A percentile compares a stretch with the other conserved stretches of the same genome.
These are phyloP conservation scores for Zeuzera pyrina DNA, from an alignment of 2,888 invertebrate species.

Conservation along the genomic window DNA sequence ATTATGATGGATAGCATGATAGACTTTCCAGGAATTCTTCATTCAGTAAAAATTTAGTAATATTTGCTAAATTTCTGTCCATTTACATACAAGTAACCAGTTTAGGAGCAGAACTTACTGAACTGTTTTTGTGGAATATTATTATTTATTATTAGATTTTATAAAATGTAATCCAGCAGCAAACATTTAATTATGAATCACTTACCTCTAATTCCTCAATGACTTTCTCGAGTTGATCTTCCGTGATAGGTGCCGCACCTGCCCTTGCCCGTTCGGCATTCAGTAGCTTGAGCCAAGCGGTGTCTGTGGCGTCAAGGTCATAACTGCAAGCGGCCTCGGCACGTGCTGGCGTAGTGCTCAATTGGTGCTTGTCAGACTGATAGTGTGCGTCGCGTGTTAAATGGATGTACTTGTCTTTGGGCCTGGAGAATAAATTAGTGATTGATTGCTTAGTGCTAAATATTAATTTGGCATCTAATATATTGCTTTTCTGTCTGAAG, in stretches of 20 bases:
- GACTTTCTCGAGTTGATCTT: slow-evolving; percentile 91
- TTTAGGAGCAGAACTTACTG: too few species aligned
- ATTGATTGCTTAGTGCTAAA: neutral
- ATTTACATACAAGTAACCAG: too few species aligned
- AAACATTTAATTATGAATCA: slow-evolving; percentile 8
- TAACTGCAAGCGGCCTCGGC: slow-evolving; percentile 96
- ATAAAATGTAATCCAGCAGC: neutral
- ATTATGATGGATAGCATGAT: too few species aligned
- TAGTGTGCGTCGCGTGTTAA: slow-evolving; percentile 92
- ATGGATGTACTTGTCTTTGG: slow-evolving; percentile 93
- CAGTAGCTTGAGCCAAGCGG: slow-evolving; percentile 88
- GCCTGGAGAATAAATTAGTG: slow-evolving; percentile 69
- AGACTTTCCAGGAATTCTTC: too few species aligned
- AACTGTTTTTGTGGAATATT: neutral
- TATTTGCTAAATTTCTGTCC: too few species aligned
- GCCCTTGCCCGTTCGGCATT: slow-evolving; percentile 90
- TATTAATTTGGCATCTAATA: neutral
- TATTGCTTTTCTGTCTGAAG: too few species aligned
- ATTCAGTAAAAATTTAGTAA: too few species aligned
- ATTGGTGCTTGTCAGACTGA: slow-evolving; percentile 85
- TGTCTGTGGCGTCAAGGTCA: slow-evolving; percentile 94
- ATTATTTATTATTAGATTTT: neutral
- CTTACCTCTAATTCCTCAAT: slow-evolving; percentile 91
- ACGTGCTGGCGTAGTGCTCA: slow-evolving; percentile 88
- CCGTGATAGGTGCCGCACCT: slow-evolving; percentile 81